These are phyloP conservation scores for Polymixis flavicincta DNA, from an alignment of 2,888 invertebrate species.

Conservation along the genomic window DNA sequence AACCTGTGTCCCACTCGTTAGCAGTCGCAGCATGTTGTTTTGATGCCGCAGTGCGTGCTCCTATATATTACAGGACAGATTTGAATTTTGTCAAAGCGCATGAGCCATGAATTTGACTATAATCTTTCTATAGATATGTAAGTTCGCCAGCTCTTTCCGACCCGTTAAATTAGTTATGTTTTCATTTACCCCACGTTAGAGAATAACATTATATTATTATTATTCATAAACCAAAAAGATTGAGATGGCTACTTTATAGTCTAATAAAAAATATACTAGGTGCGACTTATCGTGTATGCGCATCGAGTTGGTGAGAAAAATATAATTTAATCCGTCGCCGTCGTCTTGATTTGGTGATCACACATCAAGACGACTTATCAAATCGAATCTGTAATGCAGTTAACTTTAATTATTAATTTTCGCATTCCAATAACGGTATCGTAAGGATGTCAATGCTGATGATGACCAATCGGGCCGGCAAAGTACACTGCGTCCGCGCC, in stretches of 20 bases:
- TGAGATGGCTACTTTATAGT: neutral
- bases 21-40: neutral
- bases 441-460: conserved; percentile 49
- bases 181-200: neutral
- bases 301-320: neutral
- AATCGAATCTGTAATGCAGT: conserved; percentile 43
- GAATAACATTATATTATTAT: too few species aligned
- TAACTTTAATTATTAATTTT: conserved; percentile 59
- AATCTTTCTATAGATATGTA: neutral
- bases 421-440: conserved; percentile 58
- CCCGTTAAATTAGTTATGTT: neutral
- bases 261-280: neutral
- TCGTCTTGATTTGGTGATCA: conserved; percentile 18
- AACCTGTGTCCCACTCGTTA: conserved; percentile 10
- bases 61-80: neutral
- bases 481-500: conserved; percentile 33
- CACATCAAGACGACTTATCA: conserved; percentile 42
- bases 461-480: conserved; percentile 35
- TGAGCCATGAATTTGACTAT: neutral
- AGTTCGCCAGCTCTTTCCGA: neutral
- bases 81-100: neutral
- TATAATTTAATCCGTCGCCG: conserved; percentile 3
- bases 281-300: neutral
- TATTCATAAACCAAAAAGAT: neutral
- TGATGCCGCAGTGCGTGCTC: neutral